phyloP scores from a whole-genome alignment of 2,797 vertebrate species.

The Thaleichthys pacificus region DNA sequence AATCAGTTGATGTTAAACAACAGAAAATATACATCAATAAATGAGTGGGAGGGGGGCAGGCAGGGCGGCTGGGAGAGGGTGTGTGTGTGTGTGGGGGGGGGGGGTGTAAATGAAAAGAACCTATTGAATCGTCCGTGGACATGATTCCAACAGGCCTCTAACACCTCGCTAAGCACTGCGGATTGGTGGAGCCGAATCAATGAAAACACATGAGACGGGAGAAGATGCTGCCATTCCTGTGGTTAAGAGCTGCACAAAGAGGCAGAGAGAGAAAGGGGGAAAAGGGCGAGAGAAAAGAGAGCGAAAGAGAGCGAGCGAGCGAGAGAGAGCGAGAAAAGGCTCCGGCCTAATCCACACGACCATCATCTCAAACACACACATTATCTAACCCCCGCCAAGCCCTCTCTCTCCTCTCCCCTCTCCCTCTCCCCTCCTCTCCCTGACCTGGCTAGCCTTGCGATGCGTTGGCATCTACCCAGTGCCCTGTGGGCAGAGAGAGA shows the following conservation, averaged over 20 bases:
- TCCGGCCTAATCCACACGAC: slow-evolving; percentile 46
- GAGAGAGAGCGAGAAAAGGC: not conserved
- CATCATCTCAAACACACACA: slow-evolving; percentile 2
- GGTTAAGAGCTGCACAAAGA: slow-evolving; percentile 16
- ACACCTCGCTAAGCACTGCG: not conserved
- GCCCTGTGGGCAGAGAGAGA: slow-evolving; percentile 48
- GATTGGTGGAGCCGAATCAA: slow-evolving; percentile 6
- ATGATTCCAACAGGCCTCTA: no score
- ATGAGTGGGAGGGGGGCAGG: no score
- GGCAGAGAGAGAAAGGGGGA: slow-evolving; percentile 15
- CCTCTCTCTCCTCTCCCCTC: slow-evolving; percentile 40
- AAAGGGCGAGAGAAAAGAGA: slow-evolving; percentile 18
- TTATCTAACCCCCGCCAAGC: slow-evolving; percentile 54
- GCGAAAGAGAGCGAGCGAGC: slow-evolving; percentile 19
- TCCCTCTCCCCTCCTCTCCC: not conserved
- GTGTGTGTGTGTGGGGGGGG: not conserved
- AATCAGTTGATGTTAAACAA: slow-evolving; percentile 30
- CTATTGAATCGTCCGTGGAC: no score
- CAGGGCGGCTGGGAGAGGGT: no score
- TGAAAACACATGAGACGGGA: slow-evolving; percentile 28
- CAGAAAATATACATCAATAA: not conserved
- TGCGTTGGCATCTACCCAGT: slow-evolving; percentile 2
- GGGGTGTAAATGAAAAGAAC: no score
- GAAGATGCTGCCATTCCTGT: slow-evolving; percentile 40
- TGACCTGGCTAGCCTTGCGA: not conserved